These are phyloP conservation scores for Crotophaga sulcirostris DNA, from an alignment of 2,113 vertebrate species.

Conservation along the genomic window DNA sequence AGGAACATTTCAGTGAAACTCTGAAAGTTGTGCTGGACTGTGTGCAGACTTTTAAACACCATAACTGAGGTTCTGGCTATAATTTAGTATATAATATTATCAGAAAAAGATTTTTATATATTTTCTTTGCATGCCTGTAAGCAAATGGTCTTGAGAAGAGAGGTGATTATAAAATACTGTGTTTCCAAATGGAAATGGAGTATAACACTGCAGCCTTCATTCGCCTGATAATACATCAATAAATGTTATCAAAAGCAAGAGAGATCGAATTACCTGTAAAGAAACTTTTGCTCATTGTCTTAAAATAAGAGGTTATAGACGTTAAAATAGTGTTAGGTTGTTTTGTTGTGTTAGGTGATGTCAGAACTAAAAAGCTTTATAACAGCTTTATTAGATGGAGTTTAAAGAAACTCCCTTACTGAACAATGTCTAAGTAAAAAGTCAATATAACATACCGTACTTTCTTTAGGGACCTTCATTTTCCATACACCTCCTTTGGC, in stretches of 20 bases:
- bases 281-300: not conserved
- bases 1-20: not conserved
- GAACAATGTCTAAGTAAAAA: not conserved
- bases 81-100: not conserved
- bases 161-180: not conserved
- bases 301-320: not conserved
- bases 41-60: not conserved
- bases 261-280: not conserved
- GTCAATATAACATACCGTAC: slow-evolving; percentile 79
- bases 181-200: not conserved
- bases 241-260: not conserved
- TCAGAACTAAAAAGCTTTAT: not conserved
- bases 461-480: slow-evolving; percentile 95
- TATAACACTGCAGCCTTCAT: not conserved
- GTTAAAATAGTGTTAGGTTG: not conserved
- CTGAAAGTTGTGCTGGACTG: not conserved
- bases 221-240: not conserved
- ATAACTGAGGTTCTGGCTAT: not conserved
- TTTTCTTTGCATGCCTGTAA: not conserved
- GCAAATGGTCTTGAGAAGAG: not conserved
- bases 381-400: not conserved
- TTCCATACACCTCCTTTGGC: slow-evolving; percentile 95
- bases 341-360: not conserved
- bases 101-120: not conserved
- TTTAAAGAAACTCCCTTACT: not conserved